phyloP scores from a whole-genome alignment of 1,140 invertebrate species.

The Potamilus streckersoni region DNA sequence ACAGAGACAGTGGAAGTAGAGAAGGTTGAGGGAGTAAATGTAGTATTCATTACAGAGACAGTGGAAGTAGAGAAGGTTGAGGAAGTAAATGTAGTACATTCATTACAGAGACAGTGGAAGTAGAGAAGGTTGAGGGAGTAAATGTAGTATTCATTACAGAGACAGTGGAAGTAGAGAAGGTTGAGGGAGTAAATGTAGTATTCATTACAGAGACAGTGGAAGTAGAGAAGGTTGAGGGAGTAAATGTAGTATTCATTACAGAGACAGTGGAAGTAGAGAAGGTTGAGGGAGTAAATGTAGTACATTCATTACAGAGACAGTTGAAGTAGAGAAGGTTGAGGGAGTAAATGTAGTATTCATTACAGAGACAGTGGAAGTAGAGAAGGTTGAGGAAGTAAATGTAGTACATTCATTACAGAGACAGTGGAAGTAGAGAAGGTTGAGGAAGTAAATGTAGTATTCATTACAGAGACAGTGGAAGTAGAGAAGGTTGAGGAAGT shows the following conservation, averaged over 20 bases:
- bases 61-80: slow-evolving; percentile 33
- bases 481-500: slow-evolving; percentile 22
- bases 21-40: slow-evolving; percentile 5
- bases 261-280: slow-evolving; percentile 32
- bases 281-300: neutral
- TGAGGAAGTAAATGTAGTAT: neutral
- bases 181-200: neutral
- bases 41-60: slow-evolving; percentile 15
- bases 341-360: neutral
- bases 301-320: slow-evolving; percentile 18
- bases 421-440: slow-evolving; percentile 32
- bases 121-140: slow-evolving; percentile 22
- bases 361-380: slow-evolving; percentile 32
- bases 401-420: slow-evolving; percentile 8
- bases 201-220: slow-evolving; percentile 26
- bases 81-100: too few relatives aligned
- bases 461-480: slow-evolving; percentile 27
- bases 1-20: slow-evolving; percentile 33
- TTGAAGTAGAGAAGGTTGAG: slow-evolving; percentile 32
- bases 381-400: slow-evolving; percentile 14
- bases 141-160: slow-evolving; percentile 7
- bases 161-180: slow-evolving; percentile 30
- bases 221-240: slow-evolving; percentile 24
- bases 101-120: slow-evolving; percentile 29
- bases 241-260: neutral